phyloP scores from a whole-genome alignment of 2,888 invertebrate genomes.

The Synanthedon andrenaeformis region DNA sequence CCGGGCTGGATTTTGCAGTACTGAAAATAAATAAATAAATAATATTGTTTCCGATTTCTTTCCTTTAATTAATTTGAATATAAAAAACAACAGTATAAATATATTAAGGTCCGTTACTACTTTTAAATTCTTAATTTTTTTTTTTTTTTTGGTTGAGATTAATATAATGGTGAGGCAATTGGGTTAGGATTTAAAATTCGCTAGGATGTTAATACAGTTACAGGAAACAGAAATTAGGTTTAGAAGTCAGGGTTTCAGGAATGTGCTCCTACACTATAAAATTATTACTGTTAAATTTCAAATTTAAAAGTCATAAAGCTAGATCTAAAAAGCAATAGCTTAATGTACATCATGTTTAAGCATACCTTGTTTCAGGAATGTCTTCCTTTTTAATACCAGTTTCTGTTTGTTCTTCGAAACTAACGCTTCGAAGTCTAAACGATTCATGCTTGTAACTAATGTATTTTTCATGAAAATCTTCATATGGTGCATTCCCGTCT shows the following conservation, averaged over 20 bases:
- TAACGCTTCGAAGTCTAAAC: constrained; percentile 81
- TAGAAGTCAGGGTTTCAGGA: background rate
- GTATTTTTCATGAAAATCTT: constrained; percentile 86
- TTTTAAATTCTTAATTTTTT: too few relatives aligned
- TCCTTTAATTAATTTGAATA: constrained; percentile 1
- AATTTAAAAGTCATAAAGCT: background rate
- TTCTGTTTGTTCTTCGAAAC: constrained; percentile 73
- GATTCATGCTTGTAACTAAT: constrained; percentile 78
- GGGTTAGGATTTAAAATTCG: too few relatives aligned
- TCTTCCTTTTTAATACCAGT: constrained; percentile 43
- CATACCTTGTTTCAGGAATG: constrained; percentile 48
- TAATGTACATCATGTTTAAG: constrained; percentile 12
- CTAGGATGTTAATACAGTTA: too few relatives aligned
- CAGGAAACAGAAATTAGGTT: too few relatives aligned
- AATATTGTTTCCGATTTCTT: constrained; percentile 6
- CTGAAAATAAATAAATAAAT: constrained; percentile 27
- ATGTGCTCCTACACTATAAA: background rate
- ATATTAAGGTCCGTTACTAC: background rate
- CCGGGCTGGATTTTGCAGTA: constrained; percentile 74
- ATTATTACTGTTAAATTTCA: background rate
- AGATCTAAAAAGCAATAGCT: background rate
- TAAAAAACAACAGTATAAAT: constrained; percentile 5
- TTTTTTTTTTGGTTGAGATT: too few relatives aligned
- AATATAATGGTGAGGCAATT: too few relatives aligned
- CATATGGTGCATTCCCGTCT: constrained; percentile 70